A percentile compares a stretch with the other conserved stretches of the same genome.
Evolutionary conservation across 1,140 invertebrate species (phyloP).

Genomic region (Yoshiicerus persimilis): DNA sequence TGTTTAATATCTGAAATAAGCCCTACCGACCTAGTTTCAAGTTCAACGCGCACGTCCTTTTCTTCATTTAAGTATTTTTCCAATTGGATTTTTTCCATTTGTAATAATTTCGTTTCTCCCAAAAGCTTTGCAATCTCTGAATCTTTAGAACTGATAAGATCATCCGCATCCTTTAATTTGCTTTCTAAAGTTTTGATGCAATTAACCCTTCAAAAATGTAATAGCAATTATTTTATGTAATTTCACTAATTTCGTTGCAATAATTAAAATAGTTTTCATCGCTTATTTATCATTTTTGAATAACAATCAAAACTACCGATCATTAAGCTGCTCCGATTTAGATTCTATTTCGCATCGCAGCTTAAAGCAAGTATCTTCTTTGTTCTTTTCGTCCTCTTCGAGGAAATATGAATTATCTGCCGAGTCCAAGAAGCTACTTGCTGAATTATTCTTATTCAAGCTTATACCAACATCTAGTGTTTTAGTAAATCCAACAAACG

Average conservation of each 20-base stretch:
- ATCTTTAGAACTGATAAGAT: slow-evolving; percentile 56
- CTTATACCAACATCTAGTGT: neutral
- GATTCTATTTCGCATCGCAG: neutral
- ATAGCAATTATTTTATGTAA: neutral
- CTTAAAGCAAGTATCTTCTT: neutral
- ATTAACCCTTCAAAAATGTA: neutral
- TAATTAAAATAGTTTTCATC: no score
- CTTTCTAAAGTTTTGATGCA: neutral
- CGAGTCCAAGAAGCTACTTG: neutral
- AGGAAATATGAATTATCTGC: neutral
- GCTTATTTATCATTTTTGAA: no score
- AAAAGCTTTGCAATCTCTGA: slow-evolving; percentile 61
- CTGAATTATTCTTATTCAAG: neutral
- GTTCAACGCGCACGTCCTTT: slow-evolving; percentile 53
- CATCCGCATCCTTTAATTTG: slow-evolving; percentile 31
- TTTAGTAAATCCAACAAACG: neutral
- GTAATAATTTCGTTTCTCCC: slow-evolving; percentile 55
- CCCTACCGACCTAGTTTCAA: neutral
- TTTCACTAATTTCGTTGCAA: no score
- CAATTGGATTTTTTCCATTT: neutral
- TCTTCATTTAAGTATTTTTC: slow-evolving; percentile 51
- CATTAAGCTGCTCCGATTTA: neutral
- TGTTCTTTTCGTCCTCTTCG: neutral
- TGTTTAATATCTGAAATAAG: neutral
- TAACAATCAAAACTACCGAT: neutral